phyloP scores from a whole-genome alignment of 2,113 vertebrate genomes.

The Brachionichthys hirsutus region DNA sequence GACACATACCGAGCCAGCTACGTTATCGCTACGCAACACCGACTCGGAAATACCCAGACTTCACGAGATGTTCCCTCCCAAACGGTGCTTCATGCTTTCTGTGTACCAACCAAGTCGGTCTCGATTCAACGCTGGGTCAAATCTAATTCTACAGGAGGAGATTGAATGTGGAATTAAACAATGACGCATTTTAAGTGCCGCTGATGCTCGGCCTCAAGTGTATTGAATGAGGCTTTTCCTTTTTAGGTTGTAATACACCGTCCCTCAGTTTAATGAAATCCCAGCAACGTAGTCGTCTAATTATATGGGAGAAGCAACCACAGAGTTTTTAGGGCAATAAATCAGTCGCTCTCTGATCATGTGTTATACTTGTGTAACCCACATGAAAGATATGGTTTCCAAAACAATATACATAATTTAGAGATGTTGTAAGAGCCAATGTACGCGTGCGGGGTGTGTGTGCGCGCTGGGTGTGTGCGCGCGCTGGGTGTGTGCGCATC shows the following conservation, averaged over 20 bases:
- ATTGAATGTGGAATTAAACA: background rate
- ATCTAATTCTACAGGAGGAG: conserved; percentile 55
- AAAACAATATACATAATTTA: too few species aligned
- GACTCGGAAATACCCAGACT: background rate
- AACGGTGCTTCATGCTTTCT: too few species aligned
- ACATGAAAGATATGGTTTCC: too few species aligned
- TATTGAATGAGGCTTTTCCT: too few species aligned
- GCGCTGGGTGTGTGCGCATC: too few species aligned
- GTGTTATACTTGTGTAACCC: conserved; percentile 5
- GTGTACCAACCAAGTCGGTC: conserved; percentile 79
- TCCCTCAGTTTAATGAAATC: background rate
- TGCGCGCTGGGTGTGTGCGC: too few species aligned
- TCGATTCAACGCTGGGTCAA: conserved; percentile 83
- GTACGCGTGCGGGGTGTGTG: too few species aligned
- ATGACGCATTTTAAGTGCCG: background rate
- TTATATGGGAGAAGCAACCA: too few species aligned
- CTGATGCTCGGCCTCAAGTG: background rate
- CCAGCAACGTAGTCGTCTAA: too few species aligned
- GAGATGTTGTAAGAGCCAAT: too few species aligned
- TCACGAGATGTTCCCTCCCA: conserved; percentile 88
- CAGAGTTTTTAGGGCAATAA: too few species aligned
- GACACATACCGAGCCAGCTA: conserved; percentile 8
- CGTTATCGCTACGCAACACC: conserved; percentile 14
- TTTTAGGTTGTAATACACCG: too few species aligned
- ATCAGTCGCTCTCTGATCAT: conserved; percentile 1